phyloP scores from a whole-genome alignment of 2,888 invertebrate genomes.

The Scelioninae gen. 2 region DNA sequence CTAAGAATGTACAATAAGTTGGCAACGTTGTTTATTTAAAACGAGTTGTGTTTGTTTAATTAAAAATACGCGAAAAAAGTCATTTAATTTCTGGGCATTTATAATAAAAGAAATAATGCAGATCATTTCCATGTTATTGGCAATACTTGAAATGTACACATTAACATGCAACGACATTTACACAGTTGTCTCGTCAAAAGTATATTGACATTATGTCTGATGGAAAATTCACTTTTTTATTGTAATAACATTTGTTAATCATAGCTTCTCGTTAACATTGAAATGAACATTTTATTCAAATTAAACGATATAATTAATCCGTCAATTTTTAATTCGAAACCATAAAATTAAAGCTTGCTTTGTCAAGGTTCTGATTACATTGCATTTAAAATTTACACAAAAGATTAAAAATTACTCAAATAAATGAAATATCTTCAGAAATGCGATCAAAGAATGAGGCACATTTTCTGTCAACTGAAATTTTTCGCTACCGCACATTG shows the following conservation, averaged over 20 bases:
- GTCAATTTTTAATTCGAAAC: slow-evolving; percentile 27
- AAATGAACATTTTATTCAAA: slow-evolving; percentile 27
- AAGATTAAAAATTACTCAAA: background rate
- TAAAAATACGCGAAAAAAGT: too few relatives aligned
- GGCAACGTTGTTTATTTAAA: too few relatives aligned
- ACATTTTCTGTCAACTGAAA: too few relatives aligned
- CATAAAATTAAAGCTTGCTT: slow-evolving; percentile 2
- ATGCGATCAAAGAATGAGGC: too few relatives aligned
- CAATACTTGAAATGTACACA: slow-evolving; percentile 42
- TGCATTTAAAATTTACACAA: background rate
- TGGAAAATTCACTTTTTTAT: slow-evolving; percentile 54
- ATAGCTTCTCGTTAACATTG: slow-evolving; percentile 31
- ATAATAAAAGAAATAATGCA: slow-evolving; percentile 44
- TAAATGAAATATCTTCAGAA: too few relatives aligned
- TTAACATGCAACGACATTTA: slow-evolving; percentile 49
- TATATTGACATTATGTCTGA: slow-evolving; percentile 57
- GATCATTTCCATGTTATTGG: slow-evolving; percentile 45
- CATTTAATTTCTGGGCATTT: slow-evolving; percentile 10
- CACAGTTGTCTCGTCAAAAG: slow-evolving; percentile 55
- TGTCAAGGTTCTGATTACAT: background rate
- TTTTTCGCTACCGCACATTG: too few relatives aligned
- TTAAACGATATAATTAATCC: slow-evolving; percentile 37
- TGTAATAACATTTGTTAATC: slow-evolving; percentile 53
- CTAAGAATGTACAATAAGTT: too few relatives aligned
- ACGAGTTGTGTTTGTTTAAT: too few relatives aligned